phyloP scores from a whole-genome alignment of 2,113 vertebrate species.

The Andinoacara biseriatus region DNA sequence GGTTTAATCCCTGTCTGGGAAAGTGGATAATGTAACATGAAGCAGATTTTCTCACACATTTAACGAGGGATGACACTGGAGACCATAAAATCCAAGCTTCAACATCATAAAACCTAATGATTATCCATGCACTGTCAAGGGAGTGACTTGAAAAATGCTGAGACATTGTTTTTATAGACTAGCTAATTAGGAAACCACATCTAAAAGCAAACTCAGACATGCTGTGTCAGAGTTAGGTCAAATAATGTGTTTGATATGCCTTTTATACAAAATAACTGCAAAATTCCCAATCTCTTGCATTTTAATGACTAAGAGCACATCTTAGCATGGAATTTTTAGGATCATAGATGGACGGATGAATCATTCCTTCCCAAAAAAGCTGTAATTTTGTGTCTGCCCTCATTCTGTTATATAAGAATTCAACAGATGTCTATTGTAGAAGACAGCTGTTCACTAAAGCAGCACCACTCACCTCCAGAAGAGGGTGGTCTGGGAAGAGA shows the following conservation, averaged over 20 bases:
- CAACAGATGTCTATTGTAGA: not conserved
- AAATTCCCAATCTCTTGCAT: not conserved
- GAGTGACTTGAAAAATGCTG: slow-evolving; percentile 6
- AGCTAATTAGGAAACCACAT: slow-evolving; percentile 23
- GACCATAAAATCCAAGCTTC: not conserved
- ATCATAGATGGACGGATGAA: not conserved
- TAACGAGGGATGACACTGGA: not conserved
- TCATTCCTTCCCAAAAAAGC: not conserved
- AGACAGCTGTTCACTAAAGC: not conserved
- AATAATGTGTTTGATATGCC: not conserved
- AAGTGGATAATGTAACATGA: not conserved
- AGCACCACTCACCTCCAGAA: slow-evolving; percentile 84
- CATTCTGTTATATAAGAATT: not conserved
- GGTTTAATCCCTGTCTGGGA: not conserved
- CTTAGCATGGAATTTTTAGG: not conserved
- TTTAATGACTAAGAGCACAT: not conserved
- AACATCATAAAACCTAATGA: slow-evolving; percentile 11
- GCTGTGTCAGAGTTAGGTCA: not conserved
- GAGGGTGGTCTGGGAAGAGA: slow-evolving; percentile 89
- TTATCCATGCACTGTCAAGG: slow-evolving; percentile 2
- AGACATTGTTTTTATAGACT: not conserved
- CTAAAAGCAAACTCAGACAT: slow-evolving; percentile 1
- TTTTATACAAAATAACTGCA: not conserved
- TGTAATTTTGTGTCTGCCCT: not conserved
- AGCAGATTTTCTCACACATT: not conserved